phyloP scores from a whole-genome alignment of 2,888 invertebrate genomes.

The Cephus rjabovi region DNA sequence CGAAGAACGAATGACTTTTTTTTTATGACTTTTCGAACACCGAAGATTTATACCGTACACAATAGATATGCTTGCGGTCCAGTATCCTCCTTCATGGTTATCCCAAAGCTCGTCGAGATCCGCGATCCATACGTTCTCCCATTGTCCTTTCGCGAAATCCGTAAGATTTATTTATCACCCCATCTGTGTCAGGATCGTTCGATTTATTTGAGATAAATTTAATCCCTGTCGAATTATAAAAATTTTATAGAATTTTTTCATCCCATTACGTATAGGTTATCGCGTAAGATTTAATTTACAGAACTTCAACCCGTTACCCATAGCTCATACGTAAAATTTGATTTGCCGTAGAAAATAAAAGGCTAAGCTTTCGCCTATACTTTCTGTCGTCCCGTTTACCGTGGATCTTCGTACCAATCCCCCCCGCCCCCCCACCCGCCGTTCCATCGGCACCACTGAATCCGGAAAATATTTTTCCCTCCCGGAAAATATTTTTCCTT shows the following conservation, averaged over 20 bases:
- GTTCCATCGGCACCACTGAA: slow-evolving; percentile 15
- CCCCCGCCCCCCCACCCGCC: neutral
- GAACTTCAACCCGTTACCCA: too few species aligned
- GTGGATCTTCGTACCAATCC: neutral
- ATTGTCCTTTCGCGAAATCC: neutral
- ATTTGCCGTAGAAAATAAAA: neutral
- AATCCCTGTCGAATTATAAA: neutral
- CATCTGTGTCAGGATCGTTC: neutral
- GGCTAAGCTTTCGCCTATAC: too few species aligned
- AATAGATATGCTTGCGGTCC: neutral
- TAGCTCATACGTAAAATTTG: neutral
- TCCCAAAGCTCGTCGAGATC: too few species aligned
- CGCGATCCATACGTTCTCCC: too few species aligned
- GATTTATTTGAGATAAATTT: neutral
- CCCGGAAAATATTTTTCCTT: neutral
- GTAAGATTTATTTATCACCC: neutral
- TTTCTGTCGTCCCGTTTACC: too few species aligned
- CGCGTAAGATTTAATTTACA: too few species aligned
- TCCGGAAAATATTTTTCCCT: neutral
- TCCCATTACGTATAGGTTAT: neutral
- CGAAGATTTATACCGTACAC: neutral
- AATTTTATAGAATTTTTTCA: neutral
- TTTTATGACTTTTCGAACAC: neutral
- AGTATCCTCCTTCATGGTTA: neutral
- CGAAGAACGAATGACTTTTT: neutral